Evolutionary conservation across 1,140 invertebrate genomes (phyloP), one percentile per base, ranked within the genome.

Genomic region (Atta texana): DNA sequence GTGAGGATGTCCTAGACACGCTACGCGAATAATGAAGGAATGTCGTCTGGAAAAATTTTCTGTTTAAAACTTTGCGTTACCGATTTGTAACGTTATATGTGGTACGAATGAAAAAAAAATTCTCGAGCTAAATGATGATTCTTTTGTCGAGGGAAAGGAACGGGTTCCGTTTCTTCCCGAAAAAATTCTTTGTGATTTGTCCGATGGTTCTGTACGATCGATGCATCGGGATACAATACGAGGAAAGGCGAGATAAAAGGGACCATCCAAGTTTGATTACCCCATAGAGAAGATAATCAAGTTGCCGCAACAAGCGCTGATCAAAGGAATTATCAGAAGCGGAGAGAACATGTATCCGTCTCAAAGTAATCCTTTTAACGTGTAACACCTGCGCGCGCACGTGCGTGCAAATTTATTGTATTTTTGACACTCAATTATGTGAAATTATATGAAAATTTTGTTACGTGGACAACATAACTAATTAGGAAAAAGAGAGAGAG

Each of bases 301-400:
- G 34, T 68, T 59, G 3, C 39, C 39, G 80, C 51, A 28, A 71
- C 78, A 28, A n/a, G 55, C 69, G 39, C n/a, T 63, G 80, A 44
- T 84, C 69, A 84, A 84, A 84, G 80, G 80, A 61, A 84, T 84
- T 75, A 75, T 84, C 69, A 63, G 80, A 5, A 34, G 39, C n/a
- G 69, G 21, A 51, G n/a, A 49, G 57, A 24, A 31, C 55, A 34
- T 74, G 55, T 49, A 28, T 63, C 57, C n/a, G 39, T 24, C 24
- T 72, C 80, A 28, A 84, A 84, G 69, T 74, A 84, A 84, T 84
- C 74, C 28, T 69, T 63, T 84, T 84, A 84, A 75, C 80, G 28
- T 63, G 69, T 34, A 44, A n/a, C 80, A 84, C 80, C 80, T 84
- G 80, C 18, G 69, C 55, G 16, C 63, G 39, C 64, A 16, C 21